phyloP scores from a whole-genome alignment of 2,888 invertebrate genomes.

The Corbicula japonica region DNA sequence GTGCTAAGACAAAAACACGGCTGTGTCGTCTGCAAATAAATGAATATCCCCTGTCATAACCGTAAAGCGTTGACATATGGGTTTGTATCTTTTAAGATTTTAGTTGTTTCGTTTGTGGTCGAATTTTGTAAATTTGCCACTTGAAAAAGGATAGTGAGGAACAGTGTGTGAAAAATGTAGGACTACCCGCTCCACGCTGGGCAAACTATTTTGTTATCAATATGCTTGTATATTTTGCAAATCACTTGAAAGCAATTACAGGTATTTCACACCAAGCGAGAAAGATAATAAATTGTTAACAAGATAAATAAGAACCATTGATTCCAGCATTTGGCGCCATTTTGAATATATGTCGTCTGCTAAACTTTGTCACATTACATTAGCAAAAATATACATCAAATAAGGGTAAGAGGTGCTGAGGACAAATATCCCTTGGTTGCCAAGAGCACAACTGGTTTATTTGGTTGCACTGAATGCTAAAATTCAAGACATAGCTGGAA shows the following conservation, averaged over 20 bases:
- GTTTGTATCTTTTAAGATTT: slow-evolving; percentile 57
- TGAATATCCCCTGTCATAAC: slow-evolving; percentile 57
- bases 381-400: no score
- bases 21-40: slow-evolving; percentile 63
- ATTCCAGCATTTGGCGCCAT: slow-evolving; percentile 51
- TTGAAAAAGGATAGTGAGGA: slow-evolving; percentile 23
- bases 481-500: no score
- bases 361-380: slow-evolving; percentile 13
- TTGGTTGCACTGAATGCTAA: no score
- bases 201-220: slow-evolving; percentile 51
- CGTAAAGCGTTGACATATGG: slow-evolving; percentile 54
- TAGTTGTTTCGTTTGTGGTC: slow-evolving; percentile 37
- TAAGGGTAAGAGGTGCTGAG: no score
- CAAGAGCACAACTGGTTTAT: no score
- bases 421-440: no score
- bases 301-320: slow-evolving; percentile 46
- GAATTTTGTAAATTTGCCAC: slow-evolving; percentile 44
- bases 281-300: slow-evolving; percentile 67
- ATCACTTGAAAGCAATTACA: slow-evolving; percentile 68
- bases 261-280: slow-evolving; percentile 58
- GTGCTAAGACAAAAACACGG: slow-evolving; percentile 55
- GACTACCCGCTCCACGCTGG: slow-evolving; percentile 23
- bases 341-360: slow-evolving; percentile 52
- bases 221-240: slow-evolving; percentile 59
- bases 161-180: slow-evolving; percentile 53